Base-by-base conservation (phyloP, 1,140 invertebrate genomes). In the Paraescarpia echinospica region DNA sequence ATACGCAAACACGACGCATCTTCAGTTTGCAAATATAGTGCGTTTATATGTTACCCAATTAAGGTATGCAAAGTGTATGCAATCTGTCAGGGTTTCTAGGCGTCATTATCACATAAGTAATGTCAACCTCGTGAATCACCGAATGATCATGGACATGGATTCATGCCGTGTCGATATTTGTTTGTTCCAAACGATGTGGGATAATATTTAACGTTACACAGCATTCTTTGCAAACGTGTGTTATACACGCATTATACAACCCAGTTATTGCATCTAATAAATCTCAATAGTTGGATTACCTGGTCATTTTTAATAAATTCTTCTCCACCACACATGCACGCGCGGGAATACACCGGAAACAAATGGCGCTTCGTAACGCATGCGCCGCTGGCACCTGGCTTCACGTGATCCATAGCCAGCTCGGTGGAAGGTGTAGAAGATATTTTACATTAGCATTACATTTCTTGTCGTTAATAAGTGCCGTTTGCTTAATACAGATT, bases 341-440 rank as follows among this genome's bases (percentile, higher is more conserved):
- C 59, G 59, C 59, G 59, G 59, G 59, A 77, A 77, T 77, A 77
- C 59, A 77, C 59, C 59, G 59, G 59, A 77, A 77, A 77, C 59
- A 77, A 77, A 77, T 77, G 59, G 59, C 27, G 59, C 59, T 77
- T 77, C 59, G 59, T 77, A 77, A 77, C 59, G 59, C 59, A 77
- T 77, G 59, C 59, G 59, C 59, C 14, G 27, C 59, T 77, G 59
- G 59, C 59, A 77, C 59, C 59, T 77, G 59, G 12, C 59, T 2
- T 77, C 59, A 77, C 59, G 59, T 77, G 59, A 77, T 77, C 22
- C 59, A 14, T 77, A 77, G 59, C 59, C 59, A 77, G 59, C 9
- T 77, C 59, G 59, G 59, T 77, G 59, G 59, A 77, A 18, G 59
- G 59, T 77, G 8, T 77, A 77, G 59, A 12, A 77, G 22, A 31